Percentiles rank a stretch among this genome's conserved stretches.
These are phyloP conservation scores for Eurytoma adleriae DNA, from an alignment of 2,888 invertebrate species.

Conservation along the genomic window DNA sequence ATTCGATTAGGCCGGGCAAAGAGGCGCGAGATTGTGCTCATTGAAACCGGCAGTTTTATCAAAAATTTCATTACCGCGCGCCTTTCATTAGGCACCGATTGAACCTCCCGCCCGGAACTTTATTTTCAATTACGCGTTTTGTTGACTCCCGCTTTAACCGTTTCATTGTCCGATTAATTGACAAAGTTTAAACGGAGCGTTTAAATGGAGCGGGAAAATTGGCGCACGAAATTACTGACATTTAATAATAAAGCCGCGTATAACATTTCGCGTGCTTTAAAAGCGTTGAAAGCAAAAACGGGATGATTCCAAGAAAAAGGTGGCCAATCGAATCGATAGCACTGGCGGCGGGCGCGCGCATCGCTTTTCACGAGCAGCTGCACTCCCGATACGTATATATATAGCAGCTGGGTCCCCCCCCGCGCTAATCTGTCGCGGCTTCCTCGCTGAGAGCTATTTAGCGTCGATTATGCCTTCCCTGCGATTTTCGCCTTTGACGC, in stretches of 20 bases:
- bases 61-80: slow-evolving; percentile 16
- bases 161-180: no score
- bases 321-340: slow-evolving; percentile 30
- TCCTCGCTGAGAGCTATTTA: slow-evolving; percentile 51
- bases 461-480: slow-evolving; percentile 49
- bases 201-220: no score
- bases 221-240: no score
- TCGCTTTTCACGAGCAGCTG: neutral
- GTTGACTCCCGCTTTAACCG: no score
- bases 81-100: neutral
- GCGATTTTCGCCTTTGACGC: slow-evolving; percentile 48
- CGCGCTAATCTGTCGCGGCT: slow-evolving; percentile 20
- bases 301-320: neutral
- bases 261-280: no score
- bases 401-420: neutral
- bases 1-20: slow-evolving; percentile 33
- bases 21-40: slow-evolving; percentile 19
- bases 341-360: neutral
- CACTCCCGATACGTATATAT: neutral
- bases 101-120: neutral
- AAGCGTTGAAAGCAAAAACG: no score
- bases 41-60: neutral
- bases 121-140: no score
- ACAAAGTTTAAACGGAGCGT: no score
- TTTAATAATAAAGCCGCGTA: no score